A percentile compares a stretch with the other conserved stretches of the same genome.
Conservation (phyloP, 2,113 vertebrate species). For the Eublepharis macularius region DNA sequence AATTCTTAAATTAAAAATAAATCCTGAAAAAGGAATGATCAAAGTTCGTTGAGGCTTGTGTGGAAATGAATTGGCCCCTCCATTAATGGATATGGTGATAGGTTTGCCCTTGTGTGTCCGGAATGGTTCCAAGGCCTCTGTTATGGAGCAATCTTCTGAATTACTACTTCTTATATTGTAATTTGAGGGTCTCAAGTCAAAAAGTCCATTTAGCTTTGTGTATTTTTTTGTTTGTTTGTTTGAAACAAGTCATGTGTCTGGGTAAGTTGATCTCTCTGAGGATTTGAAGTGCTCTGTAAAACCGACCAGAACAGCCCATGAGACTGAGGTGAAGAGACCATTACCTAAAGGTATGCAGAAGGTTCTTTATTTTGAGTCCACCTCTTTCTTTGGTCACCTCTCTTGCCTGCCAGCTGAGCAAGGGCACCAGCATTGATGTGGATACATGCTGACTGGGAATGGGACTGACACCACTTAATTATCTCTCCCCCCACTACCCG, state of each 20-base stretch:
- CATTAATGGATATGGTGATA: conserved; percentile 61
- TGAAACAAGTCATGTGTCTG: conserved; percentile 46
- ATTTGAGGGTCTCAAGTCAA: not conserved
- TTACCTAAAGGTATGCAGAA: conserved; percentile 28
- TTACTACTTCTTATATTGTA: conserved; percentile 41
- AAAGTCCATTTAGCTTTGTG: not conserved
- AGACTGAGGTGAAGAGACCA: not conserved
- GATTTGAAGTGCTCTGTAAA: conserved; percentile 36
- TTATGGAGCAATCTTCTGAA: conserved; percentile 37
- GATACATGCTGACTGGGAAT: conserved; percentile 17
- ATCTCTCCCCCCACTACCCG: not conserved
- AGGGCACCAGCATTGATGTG: not conserved
- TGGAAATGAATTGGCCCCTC: conserved; percentile 65
- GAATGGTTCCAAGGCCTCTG: conserved; percentile 33
- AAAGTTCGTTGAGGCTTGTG: conserved; percentile 77
- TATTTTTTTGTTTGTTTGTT: conserved; percentile 39
- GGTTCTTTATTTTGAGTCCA: not conserved
- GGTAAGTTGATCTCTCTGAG: conserved; percentile 20
- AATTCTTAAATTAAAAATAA: conserved; percentile 80
- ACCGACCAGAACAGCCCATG: conserved; percentile 30
- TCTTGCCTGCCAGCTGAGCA: conserved; percentile 24
- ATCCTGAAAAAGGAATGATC: conserved; percentile 74
- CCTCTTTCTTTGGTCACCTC: not conserved
- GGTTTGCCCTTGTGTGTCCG: conserved; percentile 54
- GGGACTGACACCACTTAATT: conserved; percentile 31